A percentile compares a stretch with the other conserved stretches of the same genome.
Conservation (phyloP, 2,113 vertebrate genomes). For the Tachysurus fulvidraco region DNA sequence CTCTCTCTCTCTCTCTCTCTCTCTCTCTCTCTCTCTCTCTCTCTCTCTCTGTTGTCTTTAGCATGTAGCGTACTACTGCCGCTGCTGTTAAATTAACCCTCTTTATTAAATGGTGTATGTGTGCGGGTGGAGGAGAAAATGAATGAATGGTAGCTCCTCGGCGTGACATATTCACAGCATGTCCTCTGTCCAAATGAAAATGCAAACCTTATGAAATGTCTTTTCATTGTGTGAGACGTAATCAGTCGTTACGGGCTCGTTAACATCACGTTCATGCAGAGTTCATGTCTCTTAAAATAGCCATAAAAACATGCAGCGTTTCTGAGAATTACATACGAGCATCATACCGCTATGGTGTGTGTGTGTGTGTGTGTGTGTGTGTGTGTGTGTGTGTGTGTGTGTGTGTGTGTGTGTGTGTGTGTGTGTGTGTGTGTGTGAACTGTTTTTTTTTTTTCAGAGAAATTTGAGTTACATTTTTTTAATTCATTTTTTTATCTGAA, state of each 20-base stretch:
- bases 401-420: too few species aligned
- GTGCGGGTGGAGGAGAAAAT: conserved; percentile 30
- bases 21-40: conserved; percentile 19
- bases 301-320: neutral
- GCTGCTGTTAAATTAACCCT: conserved; percentile 44
- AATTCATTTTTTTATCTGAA: too few species aligned
- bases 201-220: conserved; percentile 43
- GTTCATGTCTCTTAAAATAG: neutral
- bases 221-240: conserved; percentile 56
- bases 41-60: conserved; percentile 25
- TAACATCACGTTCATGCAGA: conserved; percentile 40
- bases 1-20: conserved; percentile 11
- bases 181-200: conserved; percentile 36
- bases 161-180: conserved; percentile 55
- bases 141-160: conserved; percentile 47
- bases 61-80: conserved; percentile 26
- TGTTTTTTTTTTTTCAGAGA: too few species aligned
- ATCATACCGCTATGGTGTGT: too few species aligned
- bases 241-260: conserved; percentile 58
- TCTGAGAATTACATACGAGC: neutral
- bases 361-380: too few species aligned
- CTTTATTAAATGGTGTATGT: conserved; percentile 39
- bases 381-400: too few species aligned
- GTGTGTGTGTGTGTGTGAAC: too few species aligned
- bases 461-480: neutral